Evolutionary conservation across 2,797 vertebrate species (phyloP).

Genomic region (Leptoclinus maculatus): DNA sequence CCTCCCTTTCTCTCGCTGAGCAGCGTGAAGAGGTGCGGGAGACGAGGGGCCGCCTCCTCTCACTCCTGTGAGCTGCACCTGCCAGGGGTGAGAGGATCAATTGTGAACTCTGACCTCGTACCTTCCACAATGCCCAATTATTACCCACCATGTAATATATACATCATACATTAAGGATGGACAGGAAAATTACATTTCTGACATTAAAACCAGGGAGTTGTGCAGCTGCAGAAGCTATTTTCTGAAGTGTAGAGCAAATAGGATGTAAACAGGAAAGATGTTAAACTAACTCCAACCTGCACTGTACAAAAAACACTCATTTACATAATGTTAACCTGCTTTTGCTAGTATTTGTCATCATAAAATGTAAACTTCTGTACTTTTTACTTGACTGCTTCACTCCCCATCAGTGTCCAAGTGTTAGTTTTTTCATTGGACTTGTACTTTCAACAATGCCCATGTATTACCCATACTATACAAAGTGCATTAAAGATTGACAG

Average conservation of each 20-base stretch:
- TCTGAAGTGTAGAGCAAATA: background rate
- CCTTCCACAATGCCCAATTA: constrained; percentile 73
- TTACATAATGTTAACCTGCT: background rate
- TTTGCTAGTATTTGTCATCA: constrained; percentile 1
- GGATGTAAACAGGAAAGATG: constrained; percentile 1
- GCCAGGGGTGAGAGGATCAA: constrained; percentile 80
- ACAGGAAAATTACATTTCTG: constrained; percentile 12
- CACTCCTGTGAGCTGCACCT: constrained; percentile 86
- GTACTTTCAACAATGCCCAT: constrained; percentile 34
- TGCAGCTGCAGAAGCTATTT: constrained; percentile 24
- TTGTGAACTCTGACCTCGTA: constrained; percentile 83
- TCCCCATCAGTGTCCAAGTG: background rate
- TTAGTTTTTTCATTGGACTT: background rate
- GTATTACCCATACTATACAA: constrained; percentile 11
- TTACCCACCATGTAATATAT: constrained; percentile 70
- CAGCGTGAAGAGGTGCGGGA: constrained; percentile 88
- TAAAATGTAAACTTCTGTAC: background rate
- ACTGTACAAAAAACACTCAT: background rate
- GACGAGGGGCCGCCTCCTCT: constrained; percentile 84
- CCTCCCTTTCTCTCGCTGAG: constrained; percentile 87
- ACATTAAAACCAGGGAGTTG: background rate
- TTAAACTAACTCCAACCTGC: background rate
- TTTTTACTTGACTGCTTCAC: background rate
- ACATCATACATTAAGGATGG: constrained; percentile 47
- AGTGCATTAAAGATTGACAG: background rate